A percentile compares a stretch with the other conserved stretches of the same genome.
Conservation (phyloP, 2,797 vertebrate species). For the Esox masquinongy region DNA sequence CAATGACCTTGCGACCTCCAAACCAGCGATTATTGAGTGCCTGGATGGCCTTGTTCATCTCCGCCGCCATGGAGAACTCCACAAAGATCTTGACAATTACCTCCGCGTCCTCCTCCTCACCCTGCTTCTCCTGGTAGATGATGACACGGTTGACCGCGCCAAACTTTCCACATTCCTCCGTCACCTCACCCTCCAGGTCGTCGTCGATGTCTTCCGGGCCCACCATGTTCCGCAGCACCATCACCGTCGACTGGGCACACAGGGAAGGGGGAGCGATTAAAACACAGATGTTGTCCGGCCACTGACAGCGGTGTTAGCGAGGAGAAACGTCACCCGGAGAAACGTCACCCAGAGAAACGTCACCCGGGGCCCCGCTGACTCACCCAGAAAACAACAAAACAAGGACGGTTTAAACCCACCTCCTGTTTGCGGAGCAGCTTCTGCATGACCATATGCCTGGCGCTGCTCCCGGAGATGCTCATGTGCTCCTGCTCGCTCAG, state of each 20-base stretch:
- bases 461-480: conserved; percentile 83
- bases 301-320: too few species aligned
- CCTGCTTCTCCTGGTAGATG: conserved; percentile 95
- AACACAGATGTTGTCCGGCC: neutral
- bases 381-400: neutral
- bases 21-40: conserved; percentile 94
- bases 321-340: too few species aligned
- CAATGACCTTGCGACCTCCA: conserved; percentile 87
- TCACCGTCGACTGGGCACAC: conserved; percentile 83
- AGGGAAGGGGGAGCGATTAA: neutral
- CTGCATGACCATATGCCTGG: conserved; percentile 90
- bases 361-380: neutral
- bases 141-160: conserved; percentile 88
- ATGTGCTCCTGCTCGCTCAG: conserved; percentile 84
- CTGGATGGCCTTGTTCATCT: conserved; percentile 91
- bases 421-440: conserved; percentile 86
- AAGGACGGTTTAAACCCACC: conserved; percentile 58
- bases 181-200: conserved; percentile 90
- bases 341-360: too few species aligned
- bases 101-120: conserved; percentile 89
- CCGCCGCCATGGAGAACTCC: conserved; percentile 84
- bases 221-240: conserved; percentile 95
- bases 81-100: conserved; percentile 96
- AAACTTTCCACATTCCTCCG: conserved; percentile 91
- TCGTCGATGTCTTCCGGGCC: conserved; percentile 93